Conservation (phyloP, 2,113 vertebrate genomes). For the Lepidiolamprologus cunningtoni region DNA sequence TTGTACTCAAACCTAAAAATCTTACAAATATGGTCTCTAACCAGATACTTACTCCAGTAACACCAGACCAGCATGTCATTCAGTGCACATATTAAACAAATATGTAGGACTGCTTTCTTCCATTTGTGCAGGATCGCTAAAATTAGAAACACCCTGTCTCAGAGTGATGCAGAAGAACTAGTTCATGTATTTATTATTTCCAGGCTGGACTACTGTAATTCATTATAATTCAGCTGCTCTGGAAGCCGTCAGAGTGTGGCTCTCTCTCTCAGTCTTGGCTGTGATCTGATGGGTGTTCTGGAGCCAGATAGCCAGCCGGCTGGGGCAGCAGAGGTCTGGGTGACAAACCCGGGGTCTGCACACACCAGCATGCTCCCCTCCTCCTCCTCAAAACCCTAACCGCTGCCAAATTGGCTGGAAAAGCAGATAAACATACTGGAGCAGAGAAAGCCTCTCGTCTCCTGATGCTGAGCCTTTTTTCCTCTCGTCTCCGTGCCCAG, state of each 20-base stretch:
- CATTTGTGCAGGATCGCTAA: not conserved
- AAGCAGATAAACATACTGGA: constrained; percentile 22
- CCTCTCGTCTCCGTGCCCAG: not conserved
- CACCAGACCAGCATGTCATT: not conserved
- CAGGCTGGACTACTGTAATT: not conserved
- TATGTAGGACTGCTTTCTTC: not conserved
- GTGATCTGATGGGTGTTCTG: not conserved
- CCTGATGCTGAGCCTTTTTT: not conserved
- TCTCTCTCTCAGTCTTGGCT: constrained; percentile 1
- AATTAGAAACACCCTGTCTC: not conserved
- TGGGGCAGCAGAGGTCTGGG: constrained; percentile 21
- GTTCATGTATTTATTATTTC: not conserved
- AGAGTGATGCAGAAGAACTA: not conserved
- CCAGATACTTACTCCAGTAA: not conserved
- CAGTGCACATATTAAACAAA: not conserved
- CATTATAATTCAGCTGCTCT: not conserved
- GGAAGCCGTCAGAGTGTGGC: not conserved
- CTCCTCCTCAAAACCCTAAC: not conserved
- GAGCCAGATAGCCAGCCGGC: constrained; percentile 21
- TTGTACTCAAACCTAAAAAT: not conserved
- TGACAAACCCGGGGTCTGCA: constrained; percentile 27
- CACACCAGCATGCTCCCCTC: not conserved
- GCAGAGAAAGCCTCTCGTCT: constrained; percentile 7
- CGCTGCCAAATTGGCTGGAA: constrained; percentile 41
- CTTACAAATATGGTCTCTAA: not conserved